These are phyloP conservation scores for Cataglyphis albicans DNA, from an alignment of 2,888 invertebrate genomes.

Conservation along the genomic window DNA sequence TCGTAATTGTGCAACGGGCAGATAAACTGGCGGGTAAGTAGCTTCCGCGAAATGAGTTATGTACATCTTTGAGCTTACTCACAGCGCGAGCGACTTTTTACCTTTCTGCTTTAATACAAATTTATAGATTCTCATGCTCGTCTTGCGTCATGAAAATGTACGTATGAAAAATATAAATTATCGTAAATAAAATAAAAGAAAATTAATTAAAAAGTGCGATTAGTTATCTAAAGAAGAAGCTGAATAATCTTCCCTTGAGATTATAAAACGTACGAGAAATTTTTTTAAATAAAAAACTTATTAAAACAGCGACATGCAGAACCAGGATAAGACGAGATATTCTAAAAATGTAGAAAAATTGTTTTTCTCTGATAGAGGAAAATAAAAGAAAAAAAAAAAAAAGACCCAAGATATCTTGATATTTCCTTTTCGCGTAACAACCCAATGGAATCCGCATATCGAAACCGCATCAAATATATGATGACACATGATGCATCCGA, in stretches of 20 bases:
- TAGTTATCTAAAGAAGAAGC: neutral
- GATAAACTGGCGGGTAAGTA: constrained; percentile 55
- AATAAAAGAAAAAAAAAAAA: neutral
- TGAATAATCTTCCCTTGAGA: neutral
- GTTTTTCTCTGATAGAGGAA: constrained; percentile 11
- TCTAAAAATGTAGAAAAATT: neutral
- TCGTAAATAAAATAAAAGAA: constrained; percentile 21
- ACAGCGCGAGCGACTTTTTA: constrained; percentile 45
- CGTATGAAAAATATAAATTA: constrained; percentile 32
- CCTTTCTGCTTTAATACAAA: constrained; percentile 31
- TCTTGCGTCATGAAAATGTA: neutral
- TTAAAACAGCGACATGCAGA: neutral
- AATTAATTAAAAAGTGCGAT: neutral
- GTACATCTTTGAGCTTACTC: constrained; percentile 49
- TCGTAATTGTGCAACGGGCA: constrained; percentile 54
- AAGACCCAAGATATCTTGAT: neutral
- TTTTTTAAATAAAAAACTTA: neutral
- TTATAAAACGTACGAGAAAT: neutral
- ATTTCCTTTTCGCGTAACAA: constrained; percentile 25
- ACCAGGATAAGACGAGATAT: neutral
- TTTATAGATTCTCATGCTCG: constrained; percentile 36
- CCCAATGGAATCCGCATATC: constrained; percentile 22
- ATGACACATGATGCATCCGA: constrained; percentile 7
- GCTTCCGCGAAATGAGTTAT: constrained; percentile 53
- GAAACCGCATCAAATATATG: constrained; percentile 33